phyloP scores from a whole-genome alignment of 2,113 vertebrate genomes.

The Pteruthius melanotis region DNA sequence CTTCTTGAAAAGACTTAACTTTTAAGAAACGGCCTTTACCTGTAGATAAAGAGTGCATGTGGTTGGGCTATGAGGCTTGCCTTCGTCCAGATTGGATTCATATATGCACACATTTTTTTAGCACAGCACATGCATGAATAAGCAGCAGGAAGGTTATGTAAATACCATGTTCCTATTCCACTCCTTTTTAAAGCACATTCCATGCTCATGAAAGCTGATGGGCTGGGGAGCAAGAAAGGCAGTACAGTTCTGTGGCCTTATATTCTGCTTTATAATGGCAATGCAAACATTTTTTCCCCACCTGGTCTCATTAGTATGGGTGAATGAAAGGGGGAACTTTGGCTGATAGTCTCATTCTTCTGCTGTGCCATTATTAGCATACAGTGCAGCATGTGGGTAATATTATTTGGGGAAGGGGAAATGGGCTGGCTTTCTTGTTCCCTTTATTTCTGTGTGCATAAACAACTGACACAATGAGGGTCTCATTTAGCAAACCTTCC shows the following conservation, averaged over 20 bases:
- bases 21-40: neutral
- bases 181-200: neutral
- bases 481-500: neutral
- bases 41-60: neutral
- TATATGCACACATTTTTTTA: neutral
- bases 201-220: neutral
- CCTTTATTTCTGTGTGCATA: neutral
- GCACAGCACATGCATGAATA: neutral
- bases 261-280: neutral
- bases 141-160: neutral
- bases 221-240: neutral
- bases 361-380: neutral
- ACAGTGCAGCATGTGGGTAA: neutral
- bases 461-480: neutral
- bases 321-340: neutral
- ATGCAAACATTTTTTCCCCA: neutral
- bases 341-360: neutral
- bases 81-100: neutral
- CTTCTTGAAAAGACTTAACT: neutral
- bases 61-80: neutral
- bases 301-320: neutral
- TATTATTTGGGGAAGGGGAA: neutral
- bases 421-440: neutral
- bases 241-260: neutral
- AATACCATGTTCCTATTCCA: neutral